Conservation (phyloP, 2,888 invertebrate species). For the Sabatieria punctata region DNA sequence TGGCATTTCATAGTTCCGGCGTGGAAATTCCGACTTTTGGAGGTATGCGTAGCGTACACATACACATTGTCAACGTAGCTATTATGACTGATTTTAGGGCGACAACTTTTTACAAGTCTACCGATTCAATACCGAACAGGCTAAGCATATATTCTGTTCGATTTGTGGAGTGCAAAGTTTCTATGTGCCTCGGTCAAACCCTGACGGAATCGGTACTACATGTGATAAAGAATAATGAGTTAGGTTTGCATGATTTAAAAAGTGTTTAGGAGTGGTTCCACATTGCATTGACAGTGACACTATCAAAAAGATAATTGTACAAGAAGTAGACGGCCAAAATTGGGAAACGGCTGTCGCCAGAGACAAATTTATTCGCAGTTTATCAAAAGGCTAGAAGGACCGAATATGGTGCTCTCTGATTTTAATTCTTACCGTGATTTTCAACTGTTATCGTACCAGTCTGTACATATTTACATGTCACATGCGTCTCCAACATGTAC, state of each 20-base stretch:
- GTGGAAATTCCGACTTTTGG: conserved; percentile 28
- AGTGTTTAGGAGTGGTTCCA: background rate
- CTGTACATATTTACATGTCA: too few relatives aligned
- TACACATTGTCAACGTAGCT: too few relatives aligned
- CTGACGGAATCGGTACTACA: conserved; percentile 38
- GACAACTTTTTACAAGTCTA: conserved; percentile 35
- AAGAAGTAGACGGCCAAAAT: background rate
- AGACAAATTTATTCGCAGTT: background rate
- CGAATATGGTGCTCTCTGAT: too few relatives aligned
- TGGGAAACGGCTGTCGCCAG: background rate
- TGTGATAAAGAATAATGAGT: too few relatives aligned
- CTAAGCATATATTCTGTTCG: conserved; percentile 38
- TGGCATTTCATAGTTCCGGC: conserved; percentile 35
- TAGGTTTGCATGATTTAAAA: too few relatives aligned
- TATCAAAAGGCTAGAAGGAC: too few relatives aligned
- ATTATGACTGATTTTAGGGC: too few relatives aligned
- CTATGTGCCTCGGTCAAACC: conserved; percentile 40
- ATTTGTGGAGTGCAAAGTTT: conserved; percentile 41
- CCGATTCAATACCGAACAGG: conserved; percentile 36
- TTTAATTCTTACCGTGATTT: too few relatives aligned
- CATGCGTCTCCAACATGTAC: too few relatives aligned
- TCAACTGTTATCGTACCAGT: too few relatives aligned
- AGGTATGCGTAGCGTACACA: too few relatives aligned
- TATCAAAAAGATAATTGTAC: background rate
- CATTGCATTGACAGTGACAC: background rate